Conservation (phyloP, 2,888 invertebrate species). For the Polymixis flavicincta region DNA sequence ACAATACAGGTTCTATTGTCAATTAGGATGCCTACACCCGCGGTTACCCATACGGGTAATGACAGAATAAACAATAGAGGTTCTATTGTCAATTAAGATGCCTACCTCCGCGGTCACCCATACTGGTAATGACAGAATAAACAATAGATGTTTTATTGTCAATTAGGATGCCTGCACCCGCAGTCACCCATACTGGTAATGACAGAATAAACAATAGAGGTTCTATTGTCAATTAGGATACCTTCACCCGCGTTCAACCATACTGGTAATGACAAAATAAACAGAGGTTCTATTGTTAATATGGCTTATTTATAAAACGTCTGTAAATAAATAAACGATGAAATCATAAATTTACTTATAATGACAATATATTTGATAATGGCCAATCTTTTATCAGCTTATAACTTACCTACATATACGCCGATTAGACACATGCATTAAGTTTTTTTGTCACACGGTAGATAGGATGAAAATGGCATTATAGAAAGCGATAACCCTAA, state of each 20-base stretch:
- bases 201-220: neutral
- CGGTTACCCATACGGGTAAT: neutral
- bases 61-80: neutral
- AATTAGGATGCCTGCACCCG: too few species aligned
- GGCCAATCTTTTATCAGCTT: neutral
- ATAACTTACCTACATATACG: neutral
- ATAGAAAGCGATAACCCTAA: neutral
- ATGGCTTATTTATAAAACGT: neutral
- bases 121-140: neutral
- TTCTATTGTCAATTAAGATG: neutral
- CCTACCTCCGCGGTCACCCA: neutral
- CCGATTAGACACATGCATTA: neutral
- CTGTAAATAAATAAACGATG: too few species aligned
- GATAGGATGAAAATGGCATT: neutral
- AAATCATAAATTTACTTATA: neutral
- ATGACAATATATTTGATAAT: conserved; percentile 14
- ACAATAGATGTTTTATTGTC: too few species aligned
- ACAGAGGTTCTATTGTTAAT: neutral
- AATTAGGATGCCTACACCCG: too few species aligned
- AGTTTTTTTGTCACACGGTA: neutral
- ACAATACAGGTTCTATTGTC: too few species aligned
- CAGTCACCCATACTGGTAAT: neutral
- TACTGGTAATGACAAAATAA: neutral
- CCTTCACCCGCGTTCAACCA: neutral
- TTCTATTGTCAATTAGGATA: neutral